phyloP scores from a whole-genome alignment of 2,113 vertebrate species.

The Psittacula cyanocephala region DNA sequence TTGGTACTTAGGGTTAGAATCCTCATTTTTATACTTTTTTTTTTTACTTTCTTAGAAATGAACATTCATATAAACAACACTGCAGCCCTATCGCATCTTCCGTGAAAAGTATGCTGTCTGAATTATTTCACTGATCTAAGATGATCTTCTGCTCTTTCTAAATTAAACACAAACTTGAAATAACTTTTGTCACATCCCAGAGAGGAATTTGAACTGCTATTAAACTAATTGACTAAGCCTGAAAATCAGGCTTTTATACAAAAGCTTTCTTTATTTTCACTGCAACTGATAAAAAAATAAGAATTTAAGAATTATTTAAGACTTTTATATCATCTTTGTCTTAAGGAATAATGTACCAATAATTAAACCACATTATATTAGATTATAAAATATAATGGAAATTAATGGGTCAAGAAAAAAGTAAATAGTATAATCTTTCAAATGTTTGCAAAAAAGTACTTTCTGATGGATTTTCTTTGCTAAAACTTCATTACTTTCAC shows the following conservation, averaged over 20 bases:
- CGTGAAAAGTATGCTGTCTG: not conserved
- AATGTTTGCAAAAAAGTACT: not conserved
- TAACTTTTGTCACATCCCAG: not conserved
- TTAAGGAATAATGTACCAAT: not conserved
- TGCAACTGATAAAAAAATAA: not conserved
- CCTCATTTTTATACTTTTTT: not conserved
- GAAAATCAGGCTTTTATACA: not conserved
- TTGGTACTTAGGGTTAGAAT: not conserved
- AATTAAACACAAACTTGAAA: constrained; percentile 34
- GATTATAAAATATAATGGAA: not conserved
- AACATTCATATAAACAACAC: not conserved
- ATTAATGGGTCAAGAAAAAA: not conserved
- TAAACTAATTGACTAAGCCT: not conserved
- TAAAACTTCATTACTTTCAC: not conserved
- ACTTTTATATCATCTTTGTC: not conserved
- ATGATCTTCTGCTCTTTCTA: not conserved
- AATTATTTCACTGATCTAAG: constrained; percentile 6
- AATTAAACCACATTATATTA: not conserved
- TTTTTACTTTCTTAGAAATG: constrained; percentile 22
- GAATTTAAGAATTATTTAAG: not conserved
- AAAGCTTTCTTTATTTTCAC: not conserved
- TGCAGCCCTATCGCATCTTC: not conserved
- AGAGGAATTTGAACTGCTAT: not conserved
- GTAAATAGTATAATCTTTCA: not conserved
- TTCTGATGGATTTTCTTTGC: not conserved